phyloP scores from a whole-genome alignment of 2,797 vertebrate genomes.

The Poeciliopsis turneri region DNA sequence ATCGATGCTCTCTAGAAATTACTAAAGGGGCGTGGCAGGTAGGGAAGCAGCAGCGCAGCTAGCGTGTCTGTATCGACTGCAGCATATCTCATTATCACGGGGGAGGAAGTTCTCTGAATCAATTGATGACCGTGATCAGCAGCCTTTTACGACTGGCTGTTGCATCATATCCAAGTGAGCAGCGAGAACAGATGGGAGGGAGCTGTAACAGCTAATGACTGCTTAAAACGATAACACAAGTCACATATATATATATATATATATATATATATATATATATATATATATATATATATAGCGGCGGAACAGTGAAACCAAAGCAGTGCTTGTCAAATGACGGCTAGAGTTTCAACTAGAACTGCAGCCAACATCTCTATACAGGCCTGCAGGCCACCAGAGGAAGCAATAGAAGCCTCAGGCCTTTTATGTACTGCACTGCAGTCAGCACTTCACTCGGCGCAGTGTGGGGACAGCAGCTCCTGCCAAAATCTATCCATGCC shows the following conservation, averaged over 20 bases:
- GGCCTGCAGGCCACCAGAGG: slow-evolving; percentile 72
- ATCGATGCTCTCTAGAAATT: slow-evolving; percentile 34
- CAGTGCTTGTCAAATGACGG: slow-evolving; percentile 55
- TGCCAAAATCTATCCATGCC: slow-evolving; percentile 77
- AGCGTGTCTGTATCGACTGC: slow-evolving; percentile 50
- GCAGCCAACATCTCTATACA: slow-evolving; percentile 58
- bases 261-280: neutral
- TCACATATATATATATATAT: neutral
- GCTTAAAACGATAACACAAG: slow-evolving; percentile 49
- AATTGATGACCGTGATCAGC: slow-evolving; percentile 59
- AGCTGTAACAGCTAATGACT: slow-evolving; percentile 53
- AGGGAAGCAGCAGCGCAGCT: neutral
- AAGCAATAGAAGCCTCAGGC: slow-evolving; percentile 68
- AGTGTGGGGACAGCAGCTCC: slow-evolving; percentile 76
- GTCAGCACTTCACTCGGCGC: slow-evolving; percentile 73
- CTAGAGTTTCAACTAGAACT: slow-evolving; percentile 54
- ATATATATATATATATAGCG: slow-evolving; percentile 5
- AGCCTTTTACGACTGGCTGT: slow-evolving; percentile 50
- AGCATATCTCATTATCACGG: slow-evolving; percentile 66
- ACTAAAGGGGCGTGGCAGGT: neutral
- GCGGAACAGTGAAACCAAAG: slow-evolving; percentile 43
- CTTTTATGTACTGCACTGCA: slow-evolving; percentile 77
- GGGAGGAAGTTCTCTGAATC: slow-evolving; percentile 65
- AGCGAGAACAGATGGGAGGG: slow-evolving; percentile 47
- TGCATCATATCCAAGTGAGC: slow-evolving; percentile 35